Evolutionary conservation across 2,113 vertebrate species (phyloP), one percentile per base, ranked within the genome.

Genomic region (Heptranchias perlo): DNA sequence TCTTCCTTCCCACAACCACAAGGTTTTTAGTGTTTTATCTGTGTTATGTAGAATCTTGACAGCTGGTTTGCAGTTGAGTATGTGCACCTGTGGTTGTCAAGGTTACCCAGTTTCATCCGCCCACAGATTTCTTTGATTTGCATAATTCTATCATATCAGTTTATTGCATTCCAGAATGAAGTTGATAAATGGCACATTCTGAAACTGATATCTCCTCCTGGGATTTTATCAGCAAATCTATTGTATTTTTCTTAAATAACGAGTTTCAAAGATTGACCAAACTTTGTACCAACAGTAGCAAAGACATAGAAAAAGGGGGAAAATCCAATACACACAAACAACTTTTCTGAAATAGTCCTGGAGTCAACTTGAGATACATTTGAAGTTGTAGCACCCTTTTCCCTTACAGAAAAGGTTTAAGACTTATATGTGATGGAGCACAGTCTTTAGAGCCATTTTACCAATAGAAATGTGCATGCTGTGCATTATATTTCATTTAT

Each of bases 81-180:
- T 96, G 97, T 97, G 97, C 97, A 99, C 98, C 98, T 99, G 98
- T 97, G 98, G 99, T 99, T 99, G 98, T 98, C 98, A 99, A 98
- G 99, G 98, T 98, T 99, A 99, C 99, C 97, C 98, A 98, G 97
- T 98, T 98, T 98, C 99, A 99, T 99, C 98, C 98, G 98, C 98
- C 98, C 98, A 96, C 97, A 97, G 98, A 98, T 98, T 98, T 97
- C 98, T 98, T 98, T 98, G 98, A 99, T 99, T 98, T 99, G 98
- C 99, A 99, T 99, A 99, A 99, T 99, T 98, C 98, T 98, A 98
- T 99, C 98, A 98, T 98, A 98, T 98, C 98, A 98, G 64, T 98
- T 98, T 98, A 98, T 97, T 97, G 97, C 97, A 98, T 98, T 98
- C 98, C 98, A 97, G 97, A 98, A 98, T 98, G 98, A 97, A 98